Evolutionary conservation across 2,888 invertebrate species (phyloP).

Genomic region (Drosophila paracracens): DNA sequence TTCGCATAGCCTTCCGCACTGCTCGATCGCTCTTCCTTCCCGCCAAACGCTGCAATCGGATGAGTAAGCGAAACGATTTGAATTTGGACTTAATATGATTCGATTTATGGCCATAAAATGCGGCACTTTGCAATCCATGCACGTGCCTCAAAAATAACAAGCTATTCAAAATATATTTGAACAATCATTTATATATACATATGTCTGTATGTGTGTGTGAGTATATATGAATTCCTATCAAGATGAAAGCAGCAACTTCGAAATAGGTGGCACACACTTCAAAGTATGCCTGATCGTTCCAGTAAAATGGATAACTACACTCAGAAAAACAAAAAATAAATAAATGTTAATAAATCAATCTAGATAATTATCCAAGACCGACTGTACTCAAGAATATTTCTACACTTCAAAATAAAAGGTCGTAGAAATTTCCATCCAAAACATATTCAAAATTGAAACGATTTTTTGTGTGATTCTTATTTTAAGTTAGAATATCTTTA

Average conservation of each 20-base stretch:
- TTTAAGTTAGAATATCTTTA: not conserved
- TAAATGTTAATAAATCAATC: not conserved
- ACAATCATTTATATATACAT: not conserved
- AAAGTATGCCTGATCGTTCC: not conserved
- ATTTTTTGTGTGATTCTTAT: not conserved
- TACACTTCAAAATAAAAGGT: not conserved
- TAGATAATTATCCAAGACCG: not conserved
- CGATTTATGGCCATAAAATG: conserved; percentile 15
- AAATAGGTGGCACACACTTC: not conserved
- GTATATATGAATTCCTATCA: not conserved
- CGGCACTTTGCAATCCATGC: conserved; percentile 25
- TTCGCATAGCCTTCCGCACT: conserved; percentile 43
- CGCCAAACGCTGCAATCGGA: conserved; percentile 42
- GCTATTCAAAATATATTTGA: not conserved
- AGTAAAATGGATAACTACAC: not conserved
- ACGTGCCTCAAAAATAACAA: conserved; percentile 27
- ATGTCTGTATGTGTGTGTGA: not conserved
- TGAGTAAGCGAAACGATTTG: conserved; percentile 8
- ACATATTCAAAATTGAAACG: not conserved
- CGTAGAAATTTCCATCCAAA: not conserved
- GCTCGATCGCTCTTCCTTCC: conserved; percentile 36
- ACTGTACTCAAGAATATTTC: not conserved
- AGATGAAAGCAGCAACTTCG: not conserved
- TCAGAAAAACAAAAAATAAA: not conserved
- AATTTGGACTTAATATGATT: conserved; percentile 7